A percentile compares a stretch with the other conserved stretches of the same genome.
Evolutionary conservation across 2,888 invertebrate species (phyloP).

Genomic region (Chaitophorus viminalis): DNA sequence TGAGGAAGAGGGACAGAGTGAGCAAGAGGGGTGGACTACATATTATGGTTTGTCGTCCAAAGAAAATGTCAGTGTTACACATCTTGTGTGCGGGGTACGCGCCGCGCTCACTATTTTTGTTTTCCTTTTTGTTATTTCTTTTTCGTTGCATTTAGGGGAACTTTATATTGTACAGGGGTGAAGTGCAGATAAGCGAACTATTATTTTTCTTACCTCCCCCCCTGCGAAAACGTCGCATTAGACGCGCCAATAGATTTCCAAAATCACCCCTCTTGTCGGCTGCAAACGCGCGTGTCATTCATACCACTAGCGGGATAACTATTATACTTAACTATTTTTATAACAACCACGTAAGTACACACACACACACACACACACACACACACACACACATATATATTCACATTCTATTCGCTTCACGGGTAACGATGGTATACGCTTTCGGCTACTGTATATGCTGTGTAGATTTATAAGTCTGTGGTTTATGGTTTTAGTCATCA

Average conservation of each 20-base stretch:
- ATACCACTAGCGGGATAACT: background rate
- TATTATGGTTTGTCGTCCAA: background rate
- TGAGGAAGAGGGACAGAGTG: background rate
- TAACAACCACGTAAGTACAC: background rate
- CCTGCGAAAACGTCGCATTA: background rate
- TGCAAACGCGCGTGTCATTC: background rate
- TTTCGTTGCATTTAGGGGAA: background rate
- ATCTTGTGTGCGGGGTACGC: slow-evolving; percentile 25
- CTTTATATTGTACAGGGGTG: background rate
- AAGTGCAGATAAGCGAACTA: slow-evolving; percentile 34
- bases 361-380: no score
- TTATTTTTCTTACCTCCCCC: slow-evolving; percentile 21
- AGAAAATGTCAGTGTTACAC: slow-evolving; percentile 34
- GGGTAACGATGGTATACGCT: no score
- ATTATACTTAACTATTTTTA: no score
- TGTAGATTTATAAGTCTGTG: no score
- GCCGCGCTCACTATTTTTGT: background rate
- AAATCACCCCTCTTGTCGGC: slow-evolving; percentile 29
- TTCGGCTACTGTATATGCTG: no score
- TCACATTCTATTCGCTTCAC: no score
- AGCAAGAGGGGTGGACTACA: background rate
- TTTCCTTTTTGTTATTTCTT: background rate
- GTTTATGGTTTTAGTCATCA: no score
- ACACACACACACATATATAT: no score
- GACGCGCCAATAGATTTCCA: slow-evolving; percentile 43